Percentiles rank a stretch among this genome's conserved stretches.
phyloP scores from a whole-genome alignment of 2,797 vertebrate species.

The Coluber constrictor region DNA sequence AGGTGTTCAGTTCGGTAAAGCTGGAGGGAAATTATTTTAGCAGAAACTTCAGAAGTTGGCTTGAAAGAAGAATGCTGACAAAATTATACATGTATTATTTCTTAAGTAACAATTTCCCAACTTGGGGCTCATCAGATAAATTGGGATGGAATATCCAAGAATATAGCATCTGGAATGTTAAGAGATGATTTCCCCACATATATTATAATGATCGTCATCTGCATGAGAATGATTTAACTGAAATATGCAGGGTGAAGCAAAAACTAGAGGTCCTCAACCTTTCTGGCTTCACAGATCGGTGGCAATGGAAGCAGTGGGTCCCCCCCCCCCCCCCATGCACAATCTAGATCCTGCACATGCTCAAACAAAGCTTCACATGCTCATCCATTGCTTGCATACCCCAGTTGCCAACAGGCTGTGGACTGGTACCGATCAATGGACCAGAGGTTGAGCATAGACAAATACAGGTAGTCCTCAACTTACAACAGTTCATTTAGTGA shows the following conservation, averaged over 20 bases:
- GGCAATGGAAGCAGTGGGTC: background rate
- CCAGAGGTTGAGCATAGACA: too few species aligned
- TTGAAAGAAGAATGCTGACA: background rate
- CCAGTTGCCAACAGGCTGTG: background rate
- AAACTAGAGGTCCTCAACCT: background rate
- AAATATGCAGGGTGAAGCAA: background rate
- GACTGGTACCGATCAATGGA: background rate
- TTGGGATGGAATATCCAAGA: background rate
- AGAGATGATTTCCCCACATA: background rate
- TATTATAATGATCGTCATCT: background rate
- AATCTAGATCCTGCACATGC: background rate
- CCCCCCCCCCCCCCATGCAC: background rate
- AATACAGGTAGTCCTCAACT: too few species aligned
- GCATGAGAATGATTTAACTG: background rate
- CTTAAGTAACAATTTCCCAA: background rate
- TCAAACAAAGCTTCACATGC: background rate
- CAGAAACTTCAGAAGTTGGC: background rate
- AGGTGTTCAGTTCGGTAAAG: background rate
- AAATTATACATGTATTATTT: background rate
- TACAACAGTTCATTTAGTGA: too few species aligned
- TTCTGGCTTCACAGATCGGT: background rate
- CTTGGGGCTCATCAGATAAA: background rate
- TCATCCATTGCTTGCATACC: background rate
- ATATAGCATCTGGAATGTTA: background rate
- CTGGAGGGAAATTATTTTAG: background rate